Base-by-base conservation (phyloP, 2,888 invertebrate species). In the Leptinotarsa juncta region DNA sequence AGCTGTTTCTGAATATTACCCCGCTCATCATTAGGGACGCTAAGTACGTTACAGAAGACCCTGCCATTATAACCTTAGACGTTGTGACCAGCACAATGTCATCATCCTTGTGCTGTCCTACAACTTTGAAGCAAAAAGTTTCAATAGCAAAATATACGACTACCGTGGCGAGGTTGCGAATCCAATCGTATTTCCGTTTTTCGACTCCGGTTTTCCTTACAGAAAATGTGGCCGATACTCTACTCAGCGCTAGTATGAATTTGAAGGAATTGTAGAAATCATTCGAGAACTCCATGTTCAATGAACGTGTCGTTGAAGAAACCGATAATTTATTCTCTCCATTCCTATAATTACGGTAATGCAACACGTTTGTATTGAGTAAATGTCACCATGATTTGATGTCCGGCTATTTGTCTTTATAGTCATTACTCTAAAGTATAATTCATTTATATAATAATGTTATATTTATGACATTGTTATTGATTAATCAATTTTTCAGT, bases 1-100 rank as follows among this genome's bases (percentile, higher is more conserved):
- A 60, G 16, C 32, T 69, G 32, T 69, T 69, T 53, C 69, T 48
- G 18, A 4, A 55, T 15, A 32, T 49, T 32, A 60, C 26, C 12
- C 15, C 55, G 23, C 18, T 48, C 14, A 55, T 12, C 32, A 55
- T 26, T 16, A 55, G 20, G 2, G 14, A 32, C 10, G 69, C 20
- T 7, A 32, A 4, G 69, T 32, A 69, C 16, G 16, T 57, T 15
- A 4, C 48, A 0, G 15, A 32, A 42, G 48, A 60, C 26, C 42
- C 16, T 4, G 26, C 23, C 23, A 42, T 16, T 1, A 69, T 48
- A 15, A 15, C 5, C 16, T 15, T 55, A 15, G 69, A 53, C 12
- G 53, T 69, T 26, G 20, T 69, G n/a, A 66, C 18, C 15, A 66
- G 23, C 12, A 42, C 66, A 3, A 12, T 49, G 2, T 20, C 50